Percentiles rank a stretch among this genome's conserved stretches.
Conservation (phyloP, 2,113 vertebrate genomes). For the Sakesphorus luctuosus region DNA sequence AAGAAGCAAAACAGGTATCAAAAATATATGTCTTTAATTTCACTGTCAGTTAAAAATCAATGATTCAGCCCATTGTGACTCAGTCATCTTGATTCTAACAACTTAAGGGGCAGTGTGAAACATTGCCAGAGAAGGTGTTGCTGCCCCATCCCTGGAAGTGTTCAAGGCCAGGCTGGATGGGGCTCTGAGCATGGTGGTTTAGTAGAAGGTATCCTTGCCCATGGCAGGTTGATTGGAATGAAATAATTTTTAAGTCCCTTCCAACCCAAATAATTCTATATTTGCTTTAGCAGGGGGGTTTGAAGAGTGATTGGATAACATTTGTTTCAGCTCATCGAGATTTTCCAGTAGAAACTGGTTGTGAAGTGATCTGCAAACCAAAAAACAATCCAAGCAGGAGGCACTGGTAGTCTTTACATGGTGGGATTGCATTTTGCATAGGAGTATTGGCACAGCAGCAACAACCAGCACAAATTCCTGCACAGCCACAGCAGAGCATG, state of each 20-base stretch:
- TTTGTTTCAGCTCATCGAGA: background rate
- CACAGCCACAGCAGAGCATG: background rate
- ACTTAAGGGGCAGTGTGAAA: background rate
- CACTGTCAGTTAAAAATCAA: background rate
- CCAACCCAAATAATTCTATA: background rate
- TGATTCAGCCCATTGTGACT: background rate
- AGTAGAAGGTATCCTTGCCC: background rate
- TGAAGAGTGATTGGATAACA: background rate
- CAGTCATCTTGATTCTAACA: background rate
- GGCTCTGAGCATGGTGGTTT: background rate
- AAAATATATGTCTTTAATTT: background rate
- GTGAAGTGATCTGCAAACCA: background rate
- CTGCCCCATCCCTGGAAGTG: background rate
- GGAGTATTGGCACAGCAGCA: background rate
- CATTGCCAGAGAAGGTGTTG: background rate
- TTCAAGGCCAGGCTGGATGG: background rate
- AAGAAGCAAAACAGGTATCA: background rate
- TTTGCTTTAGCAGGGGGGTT: background rate
- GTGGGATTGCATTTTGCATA: background rate
- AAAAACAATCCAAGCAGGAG: background rate
- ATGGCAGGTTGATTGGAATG: background rate
- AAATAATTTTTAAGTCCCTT: background rate
- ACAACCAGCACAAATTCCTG: background rate
- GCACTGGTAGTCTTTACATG: background rate
- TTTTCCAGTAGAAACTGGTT: background rate